A percentile compares a stretch with the other conserved stretches of the same genome.
Evolutionary conservation across 2,797 vertebrate genomes (phyloP).

Genomic region (Rhinophrynus dorsalis): DNA sequence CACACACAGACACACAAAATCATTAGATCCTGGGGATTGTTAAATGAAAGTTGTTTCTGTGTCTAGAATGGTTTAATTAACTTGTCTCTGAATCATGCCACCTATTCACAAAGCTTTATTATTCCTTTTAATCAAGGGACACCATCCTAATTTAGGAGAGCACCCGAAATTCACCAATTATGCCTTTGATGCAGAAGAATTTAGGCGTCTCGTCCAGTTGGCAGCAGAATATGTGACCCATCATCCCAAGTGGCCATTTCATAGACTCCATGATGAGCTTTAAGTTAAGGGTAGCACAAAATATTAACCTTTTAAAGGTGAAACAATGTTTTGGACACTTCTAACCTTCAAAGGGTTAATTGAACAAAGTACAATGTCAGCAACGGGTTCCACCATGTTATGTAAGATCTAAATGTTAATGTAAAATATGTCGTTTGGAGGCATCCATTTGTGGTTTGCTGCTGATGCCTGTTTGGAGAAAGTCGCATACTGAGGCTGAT

Average conservation of each 20-base stretch:
- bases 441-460: no score
- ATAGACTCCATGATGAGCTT: slow-evolving; percentile 77
- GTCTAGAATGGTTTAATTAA: slow-evolving; percentile 9
- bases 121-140: slow-evolving; percentile 76
- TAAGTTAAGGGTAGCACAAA: slow-evolving; percentile 51
- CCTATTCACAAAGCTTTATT: slow-evolving; percentile 22
- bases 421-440: no score
- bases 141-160: slow-evolving; percentile 93
- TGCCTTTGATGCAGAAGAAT: slow-evolving; percentile 89
- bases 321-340: no score
- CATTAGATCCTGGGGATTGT: slow-evolving; percentile 46
- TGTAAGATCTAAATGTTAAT: no score
- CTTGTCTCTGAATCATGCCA: slow-evolving; percentile 30
- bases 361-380: no score
- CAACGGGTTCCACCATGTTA: no score
- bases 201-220: slow-evolving; percentile 85
- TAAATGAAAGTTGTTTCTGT: slow-evolving; percentile 48
- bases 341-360: no score
- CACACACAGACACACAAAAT: slow-evolving; percentile 22
- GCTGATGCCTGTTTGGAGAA: no score
- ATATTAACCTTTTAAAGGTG: no score
- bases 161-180: slow-evolving; percentile 98
- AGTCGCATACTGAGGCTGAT: no score
- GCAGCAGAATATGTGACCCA: slow-evolving; percentile 79
- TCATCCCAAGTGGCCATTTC: slow-evolving; percentile 81